Conservation (phyloP, 2,888 invertebrate species). For the Lasioglossum malachurum region DNA sequence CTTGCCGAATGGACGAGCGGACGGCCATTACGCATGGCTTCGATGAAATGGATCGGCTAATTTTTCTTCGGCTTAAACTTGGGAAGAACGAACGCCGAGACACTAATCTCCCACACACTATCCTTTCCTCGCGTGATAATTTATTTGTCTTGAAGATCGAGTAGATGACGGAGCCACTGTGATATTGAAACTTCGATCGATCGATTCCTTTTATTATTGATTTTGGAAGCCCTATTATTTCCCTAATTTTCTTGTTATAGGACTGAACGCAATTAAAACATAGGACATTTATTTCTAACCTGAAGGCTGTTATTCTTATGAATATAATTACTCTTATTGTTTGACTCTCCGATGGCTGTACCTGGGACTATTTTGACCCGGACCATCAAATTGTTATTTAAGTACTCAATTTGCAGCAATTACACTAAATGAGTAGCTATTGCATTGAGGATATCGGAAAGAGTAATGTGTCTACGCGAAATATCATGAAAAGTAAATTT, state of each 20-base stretch:
- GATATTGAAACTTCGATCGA: not conserved
- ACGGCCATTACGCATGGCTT: constrained; percentile 44
- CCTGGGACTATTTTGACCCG: too few species aligned
- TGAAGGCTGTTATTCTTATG: not conserved
- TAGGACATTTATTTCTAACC: not conserved
- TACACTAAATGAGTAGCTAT: too few species aligned
- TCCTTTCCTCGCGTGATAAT: not conserved
- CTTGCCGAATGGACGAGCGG: constrained; percentile 70
- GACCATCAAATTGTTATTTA: too few species aligned
- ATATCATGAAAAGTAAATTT: too few species aligned
- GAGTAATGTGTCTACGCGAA: too few species aligned
- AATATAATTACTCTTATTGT: too few species aligned
- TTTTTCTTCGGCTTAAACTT: constrained; percentile 5
- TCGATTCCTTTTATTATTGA: not conserved
- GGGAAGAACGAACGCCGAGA: not conserved
- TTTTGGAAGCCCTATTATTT: not conserved
- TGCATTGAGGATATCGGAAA: too few species aligned
- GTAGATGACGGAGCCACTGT: not conserved
- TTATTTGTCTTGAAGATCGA: not conserved
- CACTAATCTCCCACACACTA: not conserved
- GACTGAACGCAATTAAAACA: not conserved
- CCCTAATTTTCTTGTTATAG: too few species aligned
- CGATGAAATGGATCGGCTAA: constrained; percentile 31
- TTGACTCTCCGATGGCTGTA: too few species aligned
- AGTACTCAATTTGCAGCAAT: too few species aligned